phyloP scores from a whole-genome alignment of 1,140 invertebrate species.

The Caerostris darwini region DNA sequence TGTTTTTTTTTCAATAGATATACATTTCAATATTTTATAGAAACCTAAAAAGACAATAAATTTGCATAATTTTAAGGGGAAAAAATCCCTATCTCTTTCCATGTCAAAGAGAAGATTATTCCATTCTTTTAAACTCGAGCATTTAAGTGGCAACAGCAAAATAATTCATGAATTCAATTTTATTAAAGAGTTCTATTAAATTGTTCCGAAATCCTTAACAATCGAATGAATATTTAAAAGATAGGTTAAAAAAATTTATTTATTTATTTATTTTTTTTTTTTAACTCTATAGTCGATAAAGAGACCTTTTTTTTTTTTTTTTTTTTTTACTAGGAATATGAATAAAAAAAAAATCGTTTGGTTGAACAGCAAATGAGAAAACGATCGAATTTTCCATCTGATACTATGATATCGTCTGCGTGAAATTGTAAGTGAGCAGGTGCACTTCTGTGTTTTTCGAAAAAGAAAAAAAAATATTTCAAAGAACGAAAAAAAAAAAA shows the following conservation, averaged over 20 bases:
- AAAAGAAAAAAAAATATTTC: not conserved
- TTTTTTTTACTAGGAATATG: not conserved
- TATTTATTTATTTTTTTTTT: too few species aligned
- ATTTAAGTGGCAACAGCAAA: too few species aligned
- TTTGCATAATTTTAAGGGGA: too few species aligned
- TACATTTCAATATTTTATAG: too few species aligned
- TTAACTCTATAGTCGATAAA: not conserved
- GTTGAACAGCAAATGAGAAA: not conserved
- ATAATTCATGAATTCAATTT: not conserved
- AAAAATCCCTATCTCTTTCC: too few species aligned
- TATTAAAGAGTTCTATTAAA: not conserved
- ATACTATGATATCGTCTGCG: not conserved
- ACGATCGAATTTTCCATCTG: conserved; percentile 1
- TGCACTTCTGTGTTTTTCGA: not conserved
- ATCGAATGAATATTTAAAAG: conserved; percentile 12
- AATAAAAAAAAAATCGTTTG: not conserved
- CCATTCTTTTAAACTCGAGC: too few species aligned
- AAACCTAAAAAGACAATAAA: too few species aligned
- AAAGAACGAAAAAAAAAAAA: not conserved
- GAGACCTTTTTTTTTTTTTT: not conserved
- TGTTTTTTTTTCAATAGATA: too few species aligned
- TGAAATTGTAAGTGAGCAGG: not conserved
- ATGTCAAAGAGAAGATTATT: too few species aligned
- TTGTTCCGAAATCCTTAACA: not conserved
- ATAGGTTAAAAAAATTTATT: not conserved